Base-by-base conservation (phyloP, 2,888 invertebrate species). In the Hydrotaea diabolus region DNA sequence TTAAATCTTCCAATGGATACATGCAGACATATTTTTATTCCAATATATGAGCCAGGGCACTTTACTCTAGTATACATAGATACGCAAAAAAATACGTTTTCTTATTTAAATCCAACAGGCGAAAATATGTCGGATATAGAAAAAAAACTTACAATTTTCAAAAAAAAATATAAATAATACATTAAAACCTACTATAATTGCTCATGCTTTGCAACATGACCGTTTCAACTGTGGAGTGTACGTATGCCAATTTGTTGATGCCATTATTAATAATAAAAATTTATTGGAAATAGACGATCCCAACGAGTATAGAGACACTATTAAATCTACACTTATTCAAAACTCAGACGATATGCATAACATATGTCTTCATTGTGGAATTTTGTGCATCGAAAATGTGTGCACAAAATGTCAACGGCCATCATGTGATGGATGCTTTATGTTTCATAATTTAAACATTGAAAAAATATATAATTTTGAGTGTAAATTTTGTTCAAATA, bases 161-260 rank as follows among this genome's bases (percentile, higher is more conserved):
- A 57, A 57, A 57, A 19, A 21, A 57, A 43, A 11, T 19, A 59
- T 23, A 59, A 59, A 57, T 59, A 13, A 15, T n/a, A n/a, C n/a
- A 0, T 21, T 9, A 0, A 57, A 21, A 3, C 21, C 11, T 2
- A 9, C 8, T 26, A 15, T 26, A 13, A 21, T 59, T 26, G 26
- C 26, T 4, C 62, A 62, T n/a, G 26, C 62, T 2, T 8, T 4
- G 7, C 62, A 62, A 62, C 26, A 8, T 2, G 62, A 62, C 17
- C 0, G n/a, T 13, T 26, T 31, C 13, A 62, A 31, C 8, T 62
- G 62, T 23, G 62, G 62, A 5, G 62, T 62, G 1, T 62, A 26
- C 13, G 62, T 62, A 31, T 62, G 62, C 31, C 62, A 62, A 31
- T 62, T 31, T 62, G 62, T 31, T 5, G 62, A 62, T 0, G n/a